Evolutionary conservation across 2,113 vertebrate species (phyloP).

Genomic region (Shinisaurus crocodilurus): DNA sequence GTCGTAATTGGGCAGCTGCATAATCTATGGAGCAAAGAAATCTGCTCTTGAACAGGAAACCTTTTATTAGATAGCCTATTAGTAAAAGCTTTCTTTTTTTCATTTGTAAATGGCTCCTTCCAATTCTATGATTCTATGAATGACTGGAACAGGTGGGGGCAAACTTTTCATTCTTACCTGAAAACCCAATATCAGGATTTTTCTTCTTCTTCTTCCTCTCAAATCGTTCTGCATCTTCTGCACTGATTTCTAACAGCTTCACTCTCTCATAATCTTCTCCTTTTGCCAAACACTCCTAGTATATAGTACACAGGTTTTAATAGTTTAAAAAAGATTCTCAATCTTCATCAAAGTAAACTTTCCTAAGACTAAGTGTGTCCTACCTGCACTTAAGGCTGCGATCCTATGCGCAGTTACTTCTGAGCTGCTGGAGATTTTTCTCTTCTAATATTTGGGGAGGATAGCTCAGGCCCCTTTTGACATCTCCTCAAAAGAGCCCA

Average conservation of each 20-base stretch:
- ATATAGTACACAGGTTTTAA: accelerated
- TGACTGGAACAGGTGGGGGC: accelerated
- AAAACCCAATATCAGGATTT: conserved; percentile 94
- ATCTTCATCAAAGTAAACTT: not conserved
- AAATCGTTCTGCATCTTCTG: conserved; percentile 94
- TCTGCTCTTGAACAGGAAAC: accelerated
- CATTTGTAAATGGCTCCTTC: too few relatives aligned
- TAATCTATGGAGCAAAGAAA: conserved; percentile 80
- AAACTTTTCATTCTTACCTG: conserved; percentile 75
- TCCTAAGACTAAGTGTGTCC: not conserved
- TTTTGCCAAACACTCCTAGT: conserved; percentile 86
- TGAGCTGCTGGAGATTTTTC: not conserved
- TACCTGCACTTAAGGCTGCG: not conserved
- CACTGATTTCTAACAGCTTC: conserved; percentile 92
- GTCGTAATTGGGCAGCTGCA: conserved; percentile 93
- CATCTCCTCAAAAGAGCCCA: conserved; percentile 8
- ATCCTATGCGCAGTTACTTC: not conserved
- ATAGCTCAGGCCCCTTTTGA: conserved; percentile 37
- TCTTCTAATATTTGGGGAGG: not conserved
- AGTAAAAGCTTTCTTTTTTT: not conserved
- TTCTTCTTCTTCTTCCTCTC: conserved; percentile 94
- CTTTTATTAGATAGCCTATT: accelerated
- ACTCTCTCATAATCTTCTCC: conserved; percentile 93
- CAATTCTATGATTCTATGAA: too few relatives aligned
- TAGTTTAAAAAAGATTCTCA: accelerated